Base-by-base conservation (phyloP, 92 coral and sea anemone species). In the Actinostola sp. region DNA sequence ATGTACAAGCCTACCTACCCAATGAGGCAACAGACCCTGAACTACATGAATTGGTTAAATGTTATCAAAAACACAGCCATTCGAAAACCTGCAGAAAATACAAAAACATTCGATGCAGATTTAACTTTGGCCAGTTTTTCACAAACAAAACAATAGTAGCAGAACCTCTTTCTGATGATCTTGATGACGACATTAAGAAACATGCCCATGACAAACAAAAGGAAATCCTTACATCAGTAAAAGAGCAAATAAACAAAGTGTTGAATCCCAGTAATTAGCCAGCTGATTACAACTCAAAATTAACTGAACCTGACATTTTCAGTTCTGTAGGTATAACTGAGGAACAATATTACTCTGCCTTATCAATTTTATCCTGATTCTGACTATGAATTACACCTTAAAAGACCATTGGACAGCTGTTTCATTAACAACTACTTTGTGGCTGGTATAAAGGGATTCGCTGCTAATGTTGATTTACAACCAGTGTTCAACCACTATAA, bases 281-380 rank as follows among this genome's bases (percentile, higher is more conserved):
- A 32, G 44, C 56, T 30, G 33, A 75, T 27, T 86, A 86, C 55
- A 53, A 75, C 28, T 29, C 78, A 0, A 77, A 36, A 50, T 87
- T 88, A 45, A 55, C 82, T 64, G 83, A 84, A 69, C n/a, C n/a
- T n/a, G n/a, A n/a, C n/a, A n/a, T n/a, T n/a, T n/a, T n/a, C n/a
- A n/a, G n/a, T n/a, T n/a, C n/a, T n/a, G n/a, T n/a, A n/a, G n/a
- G n/a, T n/a, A n/a, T n/a, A n/a, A n/a, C n/a, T n/a, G n/a, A n/a
- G n/a, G n/a, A n/a, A n/a, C n/a, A n/a, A n/a, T n/a, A n/a, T n/a
- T n/a, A n/a, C n/a, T n/a, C n/a, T n/a, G 89, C 89, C 8, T 53
- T 87, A 70, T 79, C 93, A 57, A 73, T 84, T 27, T 88, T 82
- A 60, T n/a, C 73, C 86, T 19, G 82, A 76, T 35, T 76, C 82